Evolutionary conservation across 2,888 invertebrate genomes (phyloP), one percentile per base, ranked within the genome.

Genomic region (Parochlus steinenii): DNA sequence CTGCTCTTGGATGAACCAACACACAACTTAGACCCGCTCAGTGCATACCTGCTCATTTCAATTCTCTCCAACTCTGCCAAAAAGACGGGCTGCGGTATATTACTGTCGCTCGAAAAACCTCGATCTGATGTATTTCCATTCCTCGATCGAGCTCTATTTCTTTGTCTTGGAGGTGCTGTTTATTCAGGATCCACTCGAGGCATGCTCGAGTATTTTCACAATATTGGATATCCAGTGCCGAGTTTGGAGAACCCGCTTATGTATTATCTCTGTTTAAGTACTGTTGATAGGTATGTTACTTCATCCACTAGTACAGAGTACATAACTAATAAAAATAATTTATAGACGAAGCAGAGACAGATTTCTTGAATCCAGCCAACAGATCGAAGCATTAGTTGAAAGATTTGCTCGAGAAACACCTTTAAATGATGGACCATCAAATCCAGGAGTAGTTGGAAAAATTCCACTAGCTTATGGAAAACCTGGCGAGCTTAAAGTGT

Each of bases 211-310:
- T 95, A 97, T 58, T 97, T 95, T 56, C 80, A 86, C 37, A 79
- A 79, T 42, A 87, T 95, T 44, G 95, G 95, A 3, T 93, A 92
- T 54, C 92, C 93, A 0, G 97, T 95, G 56, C 95, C 95, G 0
- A 86, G 90, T 52, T 63, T 92, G 31, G 95, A 95, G 53, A 97
- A 97, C 58, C 95, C 95, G 0, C 65, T 95, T n/a, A 93, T 93
- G 82, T 95, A 92, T 58, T 97, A 93, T 53, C 63, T 71, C 35
- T 71, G 71, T 44, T 52, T 71, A 11, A 70, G 71, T 37, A 71
- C 71, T 2, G 71, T 71, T 12, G 71, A 71, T 52, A 54, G 67
- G 44, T 48, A 26, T 12, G 32, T 26, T 15, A 19, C 23, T 19
- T 11, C 7, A 28, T 22, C 19, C 28, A 26, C n/a, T n/a, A n/a